Evolutionary conservation across 2,888 invertebrate genomes (phyloP), one percentile per base, ranked within the genome.

Genomic region (Heteropelma amictum): DNA sequence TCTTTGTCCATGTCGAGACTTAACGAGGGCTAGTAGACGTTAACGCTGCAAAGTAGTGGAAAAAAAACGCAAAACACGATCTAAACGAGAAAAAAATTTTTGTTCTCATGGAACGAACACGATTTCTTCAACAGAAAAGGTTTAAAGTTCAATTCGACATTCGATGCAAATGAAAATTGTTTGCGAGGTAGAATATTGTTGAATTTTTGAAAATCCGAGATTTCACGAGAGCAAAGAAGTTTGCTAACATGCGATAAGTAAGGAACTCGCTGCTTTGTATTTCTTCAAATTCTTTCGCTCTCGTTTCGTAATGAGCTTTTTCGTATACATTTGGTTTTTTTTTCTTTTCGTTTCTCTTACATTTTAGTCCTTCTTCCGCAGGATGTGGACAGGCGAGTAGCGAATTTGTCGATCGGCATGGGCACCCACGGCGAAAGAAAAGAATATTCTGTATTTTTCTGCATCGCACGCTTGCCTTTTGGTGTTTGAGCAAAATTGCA

Each of bases 401-500:
- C 28, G 49, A 51, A 38, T 63, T 63, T 21, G 3, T 38, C n/a
- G 17, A 17, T 63, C 12, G 23, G 51, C 63, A 63, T 63, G 63
- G 4, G 26, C 51, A n/a, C n/a, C n/a, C n/a, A n/a, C n/a, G n/a
- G n/a, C n/a, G n/a, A n/a, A n/a, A n/a, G n/a, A n/a, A n/a, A n/a
- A n/a, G n/a, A n/a, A n/a, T 63, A 26, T 51, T 63, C 17, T 38
- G 1, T 21, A 38, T 12, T 17, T 28, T 30, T 33, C 3, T n/a
- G n/a, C n/a, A n/a, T n/a, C n/a, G n/a, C n/a, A n/a, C n/a, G n/a
- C n/a, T n/a, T n/a, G n/a, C n/a, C n/a, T n/a, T n/a, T n/a, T n/a
- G n/a, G n/a, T n/a, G n/a, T n/a, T n/a, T n/a, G n/a, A n/a, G n/a
- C 65, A 71, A 58, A 53, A 6, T 47, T 61, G 33, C 14, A 23